A percentile compares a stretch with the other conserved stretches of the same genome.
These are phyloP conservation scores for Artibeus jamaicensis DNA, from an alignment of 2,797 vertebrate genomes.

Conservation along the genomic window DNA sequence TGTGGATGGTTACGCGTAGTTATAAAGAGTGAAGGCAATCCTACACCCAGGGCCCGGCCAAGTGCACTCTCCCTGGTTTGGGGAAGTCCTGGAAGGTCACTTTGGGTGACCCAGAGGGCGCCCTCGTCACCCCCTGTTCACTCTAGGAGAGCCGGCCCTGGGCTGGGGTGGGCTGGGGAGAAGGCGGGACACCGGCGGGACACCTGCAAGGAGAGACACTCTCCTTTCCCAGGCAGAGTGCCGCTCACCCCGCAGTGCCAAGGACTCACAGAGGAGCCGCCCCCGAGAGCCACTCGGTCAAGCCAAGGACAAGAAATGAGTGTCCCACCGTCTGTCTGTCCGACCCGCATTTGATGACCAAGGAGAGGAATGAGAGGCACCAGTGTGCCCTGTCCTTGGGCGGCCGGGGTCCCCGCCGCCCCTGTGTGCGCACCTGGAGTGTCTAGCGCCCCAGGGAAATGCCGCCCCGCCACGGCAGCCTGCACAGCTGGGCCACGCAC, in stretches of 20 bases:
- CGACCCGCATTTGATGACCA: accelerated
- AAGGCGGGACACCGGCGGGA: accelerated
- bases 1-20: neutral
- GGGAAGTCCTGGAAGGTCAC: neutral
- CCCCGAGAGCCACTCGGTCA: accelerated
- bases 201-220: neutral
- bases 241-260: accelerated
- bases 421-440: accelerated
- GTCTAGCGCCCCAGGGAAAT: accelerated
- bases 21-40: neutral
- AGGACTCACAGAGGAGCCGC: neutral
- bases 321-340: accelerated
- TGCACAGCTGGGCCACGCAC: no score
- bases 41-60: neutral
- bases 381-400: accelerated
- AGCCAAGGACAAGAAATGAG: neutral
- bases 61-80: neutral
- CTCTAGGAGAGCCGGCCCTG: neutral
- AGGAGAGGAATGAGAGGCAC: accelerated
- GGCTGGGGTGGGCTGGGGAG: neutral
- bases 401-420: accelerated
- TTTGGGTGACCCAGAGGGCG: neutral
- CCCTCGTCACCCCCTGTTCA: neutral
- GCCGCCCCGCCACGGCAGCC: accelerated
- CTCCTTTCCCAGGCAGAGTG: neutral